Conservation (phyloP, 2,113 vertebrate genomes). For the Crotalus tigris region DNA sequence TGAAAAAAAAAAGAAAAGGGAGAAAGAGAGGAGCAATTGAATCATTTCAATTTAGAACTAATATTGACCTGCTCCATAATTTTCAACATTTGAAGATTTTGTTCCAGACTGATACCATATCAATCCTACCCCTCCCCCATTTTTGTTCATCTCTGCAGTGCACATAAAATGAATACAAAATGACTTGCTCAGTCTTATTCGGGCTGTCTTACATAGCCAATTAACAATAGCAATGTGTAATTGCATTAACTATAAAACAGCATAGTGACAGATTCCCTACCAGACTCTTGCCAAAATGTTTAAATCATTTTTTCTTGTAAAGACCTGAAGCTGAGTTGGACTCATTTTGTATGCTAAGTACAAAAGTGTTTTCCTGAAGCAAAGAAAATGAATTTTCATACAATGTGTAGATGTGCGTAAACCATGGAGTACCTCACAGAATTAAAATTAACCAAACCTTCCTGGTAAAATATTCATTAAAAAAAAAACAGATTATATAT, state of each 20-base stretch:
- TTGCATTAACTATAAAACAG: slow-evolving; percentile 10
- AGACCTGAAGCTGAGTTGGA: background rate
- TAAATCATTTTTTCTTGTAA: slow-evolving; percentile 28
- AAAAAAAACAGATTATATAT: background rate
- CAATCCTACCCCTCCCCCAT: background rate
- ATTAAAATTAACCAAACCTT: slow-evolving; percentile 1
- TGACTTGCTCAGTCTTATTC: background rate
- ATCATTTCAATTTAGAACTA: background rate
- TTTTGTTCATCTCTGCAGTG: background rate
- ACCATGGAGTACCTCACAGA: background rate
- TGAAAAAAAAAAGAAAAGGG: background rate
- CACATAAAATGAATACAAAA: background rate
- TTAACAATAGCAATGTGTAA: slow-evolving; percentile 21
- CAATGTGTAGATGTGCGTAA: slow-evolving; percentile 12
- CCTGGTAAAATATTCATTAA: background rate
- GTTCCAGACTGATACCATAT: background rate
- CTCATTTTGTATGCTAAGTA: slow-evolving; percentile 14
- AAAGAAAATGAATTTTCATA: slow-evolving; percentile 32
- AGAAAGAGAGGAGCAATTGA: background rate
- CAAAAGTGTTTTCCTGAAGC: background rate
- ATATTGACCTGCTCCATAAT: background rate
- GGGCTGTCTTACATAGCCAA: slow-evolving; percentile 21
- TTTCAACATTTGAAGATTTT: background rate
- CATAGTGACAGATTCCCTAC: background rate
- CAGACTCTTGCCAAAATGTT: slow-evolving; percentile 9